phyloP scores from a whole-genome alignment of 2,888 invertebrate genomes.

The Erannis defoliaria region DNA sequence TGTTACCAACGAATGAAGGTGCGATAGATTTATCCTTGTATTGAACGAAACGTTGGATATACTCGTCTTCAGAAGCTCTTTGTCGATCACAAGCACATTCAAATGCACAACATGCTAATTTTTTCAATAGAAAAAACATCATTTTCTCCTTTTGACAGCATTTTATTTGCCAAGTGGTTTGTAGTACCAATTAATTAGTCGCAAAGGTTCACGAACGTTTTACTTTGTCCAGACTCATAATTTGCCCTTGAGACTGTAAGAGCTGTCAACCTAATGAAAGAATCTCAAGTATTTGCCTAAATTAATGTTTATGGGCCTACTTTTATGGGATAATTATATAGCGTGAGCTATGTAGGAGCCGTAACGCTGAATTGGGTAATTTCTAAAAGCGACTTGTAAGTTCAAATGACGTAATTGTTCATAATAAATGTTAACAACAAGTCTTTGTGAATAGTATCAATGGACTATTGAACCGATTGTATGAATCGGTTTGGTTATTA shows the following conservation, averaged over 20 bases:
- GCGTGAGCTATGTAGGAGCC: conserved; percentile 9
- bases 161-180: neutral
- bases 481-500: neutral
- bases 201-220: conserved; percentile 11
- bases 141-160: neutral
- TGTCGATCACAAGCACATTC: too few relatives aligned
- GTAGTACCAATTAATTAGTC: conserved; percentile 10
- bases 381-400: conserved; percentile 16
- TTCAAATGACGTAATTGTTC: conserved; percentile 18
- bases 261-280: conserved; percentile 38
- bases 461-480: conserved; percentile 12
- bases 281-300: conserved; percentile 43
- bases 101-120: too few relatives aligned
- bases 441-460: conserved; percentile 21
- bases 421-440: conserved; percentile 12
- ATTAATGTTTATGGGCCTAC: conserved; percentile 42
- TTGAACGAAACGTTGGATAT: too few relatives aligned
- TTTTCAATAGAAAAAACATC: too few relatives aligned
- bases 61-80: too few relatives aligned
- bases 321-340: conserved; percentile 44
- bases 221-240: conserved; percentile 16
- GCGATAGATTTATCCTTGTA: too few relatives aligned
- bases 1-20: too few relatives aligned
- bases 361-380: conserved; percentile 25
- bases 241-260: conserved; percentile 22